A percentile compares a stretch with the other conserved stretches of the same genome.
phyloP scores from a whole-genome alignment of 2,797 vertebrate species.

The Pyrocephalus nanus region DNA sequence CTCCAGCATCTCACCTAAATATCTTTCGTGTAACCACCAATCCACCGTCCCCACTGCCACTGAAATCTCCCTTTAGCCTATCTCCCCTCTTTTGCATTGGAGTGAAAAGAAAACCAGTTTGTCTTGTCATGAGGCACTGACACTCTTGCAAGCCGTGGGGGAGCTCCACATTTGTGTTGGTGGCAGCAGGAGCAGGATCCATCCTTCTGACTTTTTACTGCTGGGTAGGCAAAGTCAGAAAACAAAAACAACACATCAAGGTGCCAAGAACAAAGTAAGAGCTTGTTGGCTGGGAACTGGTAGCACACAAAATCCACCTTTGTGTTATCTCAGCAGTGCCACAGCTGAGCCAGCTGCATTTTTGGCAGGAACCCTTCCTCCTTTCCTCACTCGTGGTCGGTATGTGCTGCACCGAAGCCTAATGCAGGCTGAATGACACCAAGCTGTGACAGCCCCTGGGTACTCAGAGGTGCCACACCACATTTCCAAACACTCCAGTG shows the following conservation, averaged over 20 bases:
- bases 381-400: background rate
- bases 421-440: background rate
- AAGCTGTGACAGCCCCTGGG: background rate
- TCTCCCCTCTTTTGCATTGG: background rate
- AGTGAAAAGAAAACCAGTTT: background rate
- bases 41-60: background rate
- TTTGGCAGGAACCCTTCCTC: background rate
- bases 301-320: background rate
- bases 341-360: background rate
- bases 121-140: background rate
- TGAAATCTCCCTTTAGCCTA: fast-evolving
- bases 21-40: fast-evolving
- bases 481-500: background rate
- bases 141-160: background rate
- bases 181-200: background rate
- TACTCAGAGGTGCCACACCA: background rate
- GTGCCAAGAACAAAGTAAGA: background rate
- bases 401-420: fast-evolving
- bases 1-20: background rate
- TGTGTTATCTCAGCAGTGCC: background rate
- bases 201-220: background rate
- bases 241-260: fast-evolving
- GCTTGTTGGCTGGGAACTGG: background rate
- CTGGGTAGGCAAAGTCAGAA: background rate
- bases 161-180: background rate